Conservation (phyloP, 2,113 vertebrate genomes). For the Poecilia latipinna region DNA sequence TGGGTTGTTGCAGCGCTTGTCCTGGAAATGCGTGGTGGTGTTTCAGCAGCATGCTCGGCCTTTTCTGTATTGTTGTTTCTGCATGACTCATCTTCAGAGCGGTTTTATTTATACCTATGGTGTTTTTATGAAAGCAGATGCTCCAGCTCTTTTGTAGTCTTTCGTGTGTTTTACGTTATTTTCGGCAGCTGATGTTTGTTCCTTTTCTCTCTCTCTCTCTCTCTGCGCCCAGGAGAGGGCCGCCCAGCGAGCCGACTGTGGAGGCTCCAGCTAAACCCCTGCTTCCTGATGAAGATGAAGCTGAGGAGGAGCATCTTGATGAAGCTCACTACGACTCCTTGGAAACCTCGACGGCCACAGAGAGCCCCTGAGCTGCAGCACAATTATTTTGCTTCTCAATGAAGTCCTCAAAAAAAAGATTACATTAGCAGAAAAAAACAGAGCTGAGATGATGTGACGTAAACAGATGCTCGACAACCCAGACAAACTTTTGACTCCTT, state of each 20-base stretch:
- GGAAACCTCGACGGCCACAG: slow-evolving; percentile 9
- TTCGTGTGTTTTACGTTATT: not conserved
- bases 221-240: slow-evolving; percentile 11
- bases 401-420: too few species aligned
- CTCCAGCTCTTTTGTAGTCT: not conserved
- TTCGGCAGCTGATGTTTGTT: accelerated
- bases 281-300: slow-evolving; percentile 44
- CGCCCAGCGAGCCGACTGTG: slow-evolving; percentile 31
- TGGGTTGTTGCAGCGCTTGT: not conserved
- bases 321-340: slow-evolving; percentile 55
- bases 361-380: slow-evolving; percentile 16
- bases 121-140: not conserved
- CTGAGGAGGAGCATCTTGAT: not conserved
- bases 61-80: not conserved
- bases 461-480: not conserved
- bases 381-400: not conserved
- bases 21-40: not conserved
- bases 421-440: too few species aligned
- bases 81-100: slow-evolving; percentile 20
- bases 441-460: not conserved
- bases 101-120: not conserved
- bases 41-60: slow-evolving; percentile 13
- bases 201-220: not conserved
- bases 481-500: not conserved
- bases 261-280: slow-evolving; percentile 47